Base-by-base conservation (phyloP, 2,113 vertebrate genomes). In the Brachyhypopomus gauderio region DNA sequence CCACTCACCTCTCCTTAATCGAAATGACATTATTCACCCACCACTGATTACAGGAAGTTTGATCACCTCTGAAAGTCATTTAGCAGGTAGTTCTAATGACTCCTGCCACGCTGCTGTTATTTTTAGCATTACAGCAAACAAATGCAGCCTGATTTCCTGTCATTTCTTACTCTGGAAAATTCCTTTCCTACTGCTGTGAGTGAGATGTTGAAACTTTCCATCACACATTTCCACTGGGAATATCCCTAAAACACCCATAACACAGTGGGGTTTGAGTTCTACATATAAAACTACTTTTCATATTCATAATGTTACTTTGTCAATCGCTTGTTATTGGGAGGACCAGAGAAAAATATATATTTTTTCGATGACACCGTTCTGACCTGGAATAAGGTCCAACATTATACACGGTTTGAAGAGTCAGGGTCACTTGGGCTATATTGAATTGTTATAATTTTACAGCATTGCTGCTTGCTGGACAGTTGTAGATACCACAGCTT, bases 11-110 rank as follows among this genome's bases (percentile, higher is more conserved):
- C 64, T 60, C 36, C 11, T 38, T 77, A 23, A 78, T 38, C 56
- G 64, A 67, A 12, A 67, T 75, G 30, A 80, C 78, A 75, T 89
- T 89, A 82, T 84, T 82, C 81, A 86, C 85, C 78, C 88, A 77
- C 72, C 72, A 77, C 83, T 87, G 90, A 91, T 90, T 85, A 88
- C 86, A 90, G 60, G 84, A 83, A 82, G 79, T 89, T 86, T 79
- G 82, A 89, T 91, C 86, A 84, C 82, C 83, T 81, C 82, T 78
- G 82, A 64, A 84, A 83, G 85, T 45, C 66, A 75, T 86, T 88
- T 81, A 86, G 84, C 84, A 90, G 86, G 83, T 87, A 79, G 62
- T 27, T 30, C 22, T 30, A 52, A 83, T 89, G 89, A 88, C 89
- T 89, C 86, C 62, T 7, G 56, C 79, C 88, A 89, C 89, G 87